Evolutionary conservation across 2,888 invertebrate genomes (phyloP).

Genomic region (Alsophila aescularia): DNA sequence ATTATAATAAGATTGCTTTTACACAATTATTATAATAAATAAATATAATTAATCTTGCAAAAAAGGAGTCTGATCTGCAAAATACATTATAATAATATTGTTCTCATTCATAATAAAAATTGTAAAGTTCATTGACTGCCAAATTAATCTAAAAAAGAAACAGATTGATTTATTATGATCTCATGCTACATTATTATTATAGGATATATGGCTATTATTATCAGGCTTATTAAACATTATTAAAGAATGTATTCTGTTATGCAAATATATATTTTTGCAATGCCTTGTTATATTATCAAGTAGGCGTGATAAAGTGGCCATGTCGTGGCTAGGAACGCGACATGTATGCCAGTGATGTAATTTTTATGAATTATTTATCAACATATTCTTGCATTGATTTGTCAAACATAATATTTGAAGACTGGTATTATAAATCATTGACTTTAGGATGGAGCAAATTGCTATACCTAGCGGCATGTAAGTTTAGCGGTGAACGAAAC

Average conservation of each 20-base stretch:
- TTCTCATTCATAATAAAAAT: conserved; percentile 18
- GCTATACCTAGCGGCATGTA: conserved; percentile 1
- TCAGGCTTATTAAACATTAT: conserved; percentile 26
- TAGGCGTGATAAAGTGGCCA: conserved; percentile 51
- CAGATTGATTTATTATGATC: conserved; percentile 13
- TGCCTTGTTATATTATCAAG: conserved; percentile 47
- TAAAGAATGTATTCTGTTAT: conserved; percentile 43
- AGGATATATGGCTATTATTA: conserved; percentile 16
- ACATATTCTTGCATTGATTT: conserved; percentile 30
- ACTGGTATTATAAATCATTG: conserved; percentile 15
- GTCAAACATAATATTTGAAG: conserved; percentile 26
- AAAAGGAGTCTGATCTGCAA: not conserved
- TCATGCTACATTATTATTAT: conserved; percentile 14
- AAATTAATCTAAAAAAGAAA: conserved; percentile 18
- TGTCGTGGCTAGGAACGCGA: conserved; percentile 44
- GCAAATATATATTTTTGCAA: conserved; percentile 67
- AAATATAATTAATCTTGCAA: too few species aligned
- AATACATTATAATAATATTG: not conserved
- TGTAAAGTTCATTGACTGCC: conserved; percentile 13
- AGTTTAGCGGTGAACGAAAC: too few species aligned
- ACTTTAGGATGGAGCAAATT: conserved; percentile 20
- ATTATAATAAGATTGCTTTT: too few species aligned
- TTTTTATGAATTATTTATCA: conserved; percentile 35
- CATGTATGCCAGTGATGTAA: conserved; percentile 41
- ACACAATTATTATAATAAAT: too few species aligned